Base-by-base conservation (phyloP, 2,888 invertebrate genomes). In the Helobdella robusta region DNA sequence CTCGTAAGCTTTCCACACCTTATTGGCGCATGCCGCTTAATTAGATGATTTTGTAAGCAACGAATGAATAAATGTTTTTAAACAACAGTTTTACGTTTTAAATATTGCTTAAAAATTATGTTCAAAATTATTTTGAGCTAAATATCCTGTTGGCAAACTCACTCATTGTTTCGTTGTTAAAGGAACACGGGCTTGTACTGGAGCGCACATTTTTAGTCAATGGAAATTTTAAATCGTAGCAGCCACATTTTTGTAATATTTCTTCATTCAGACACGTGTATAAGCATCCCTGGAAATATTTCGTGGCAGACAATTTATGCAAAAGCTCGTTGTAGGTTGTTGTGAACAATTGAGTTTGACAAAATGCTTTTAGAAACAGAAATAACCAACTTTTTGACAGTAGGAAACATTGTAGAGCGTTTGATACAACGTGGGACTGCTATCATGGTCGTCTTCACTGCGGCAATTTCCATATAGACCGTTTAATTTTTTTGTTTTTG, bases 381-480 rank as follows among this genome's bases (percentile, higher is more conserved):
- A n/a, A n/a, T n/a, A n/a, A 30, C 5, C 20, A 28, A 62, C 62
- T 28, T 62, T 46, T 30, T 62, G 20, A n/a, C 46, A 20, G 20
- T 62, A 62, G 32, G n/a, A 25, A 8, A 46, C 48, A 34, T 62
- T 62, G 50, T 62, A 62, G 11, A 62, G 34, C 20, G 18, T 50
- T 32, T 62, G 40, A 30, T 62, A 62, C 30, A 62, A 50, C 2
- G 56, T 56, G n/a, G 8, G 28, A 4, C 4, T 32, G 28, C 2
- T 2, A 30, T 8, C 56, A 20, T 32, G 30, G 15, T 25, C 32
- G 6, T n/a, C 32, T 1, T 25, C 32, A 44, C 23, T 20, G 62
- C n/a, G 28, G 34, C 62, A 62, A 2, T 50, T 35, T 6, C 62
- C 62, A n/a, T 62, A 62, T 20, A 50, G 28, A 11, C 62, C 62